Evolutionary conservation across 1,140 invertebrate genomes (phyloP), one percentile per base, ranked within the genome.

Genomic region (Oreohelix idahoensis): DNA sequence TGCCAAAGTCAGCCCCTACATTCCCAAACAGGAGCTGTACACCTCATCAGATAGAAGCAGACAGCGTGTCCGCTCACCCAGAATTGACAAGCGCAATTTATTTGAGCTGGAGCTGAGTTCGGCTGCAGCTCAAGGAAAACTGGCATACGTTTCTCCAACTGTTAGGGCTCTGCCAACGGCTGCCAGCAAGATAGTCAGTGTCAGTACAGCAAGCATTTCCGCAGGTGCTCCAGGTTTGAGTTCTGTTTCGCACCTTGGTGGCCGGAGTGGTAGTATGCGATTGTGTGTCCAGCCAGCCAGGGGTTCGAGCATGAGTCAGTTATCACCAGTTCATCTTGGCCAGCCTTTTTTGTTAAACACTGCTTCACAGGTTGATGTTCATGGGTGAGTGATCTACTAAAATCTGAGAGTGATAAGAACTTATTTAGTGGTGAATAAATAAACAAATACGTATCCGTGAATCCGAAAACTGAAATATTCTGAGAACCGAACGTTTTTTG

Each of bases 261-360:
- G 73, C 1, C 36, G 74, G 10, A n/a, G 36, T 23, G 32, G 53
- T 23, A 77, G 35, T 36, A 77, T 83, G 74, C 29, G 81, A 11
- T 35, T 79, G 38, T 81, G 80, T 73, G 79, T 81, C 29, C 84
- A 84, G 29, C 87, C 84, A 39, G 39, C 84, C 58, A 36, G 85
- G 45, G 87, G 86, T 15, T 29, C 82, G 1, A 81, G 85, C 51
- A 78, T 88, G 74, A 89, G 87, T 58, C 91, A 92, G 79, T 79
- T 90, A 35, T 91, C 90, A 35, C 92, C 90, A 63, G 89, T 89
- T 23, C 89, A 91, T 53, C 82, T 93, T 42, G 89, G 89, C 17
- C 92, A 92, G 83, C 91, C 91, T 58, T 87, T 92, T 26, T 86
- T 90, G 58, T 87, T 92, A 5, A 90, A 90, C 84, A 80, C 89